Base-by-base conservation (phyloP, 2,113 vertebrate species). In the Todiramphus chloris region DNA sequence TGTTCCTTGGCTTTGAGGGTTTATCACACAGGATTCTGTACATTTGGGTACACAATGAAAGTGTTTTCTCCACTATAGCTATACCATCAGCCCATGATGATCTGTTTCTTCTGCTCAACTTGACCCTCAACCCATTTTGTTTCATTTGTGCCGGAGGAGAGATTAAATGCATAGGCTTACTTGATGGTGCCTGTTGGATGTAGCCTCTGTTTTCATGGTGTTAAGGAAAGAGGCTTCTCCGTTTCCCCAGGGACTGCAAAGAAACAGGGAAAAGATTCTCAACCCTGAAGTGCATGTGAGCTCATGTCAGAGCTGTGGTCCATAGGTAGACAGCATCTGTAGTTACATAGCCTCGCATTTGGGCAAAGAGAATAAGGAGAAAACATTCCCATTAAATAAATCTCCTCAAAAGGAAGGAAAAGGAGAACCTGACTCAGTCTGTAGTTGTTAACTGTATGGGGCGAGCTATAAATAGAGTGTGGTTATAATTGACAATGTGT, bases 361-460 rank as follows among this genome's bases (percentile, higher is more conserved):
- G 10, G 48, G 91, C 81, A 77, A 90, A 75, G 74, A 58, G 59
- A 80, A 20, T 24, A 90, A 87, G 82, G 85, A 95, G 88, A 89
- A 96, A 93, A 83, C 33, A 94, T 87, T 94, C 58, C 87, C 95
- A 89, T 91, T 91, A 97, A 97, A 79, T 89, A 88, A 95, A 75
- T 90, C 91, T 74, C 96, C 94, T 97, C 90, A 75, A 80, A 90
- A 84, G 90, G 85, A 96, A 96, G 83, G 69, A 92, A 90, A 43
- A 97, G 80, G 97, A 96, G 97, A 97, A 94, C 87, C 90, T 88
- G 78, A 86, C 86, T 98, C 94, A 87, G 83, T 96, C 91, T 95
- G 87, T 77, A 96, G 96, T 97, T 50, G 8, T 90, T 86, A 75
- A 56, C 75, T 51, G 50, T 53, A 80, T 72, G 58, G 28, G 43